Conservation (phyloP, 92 coral and sea anemone species). For the Phenganax stokvisi region DNA sequence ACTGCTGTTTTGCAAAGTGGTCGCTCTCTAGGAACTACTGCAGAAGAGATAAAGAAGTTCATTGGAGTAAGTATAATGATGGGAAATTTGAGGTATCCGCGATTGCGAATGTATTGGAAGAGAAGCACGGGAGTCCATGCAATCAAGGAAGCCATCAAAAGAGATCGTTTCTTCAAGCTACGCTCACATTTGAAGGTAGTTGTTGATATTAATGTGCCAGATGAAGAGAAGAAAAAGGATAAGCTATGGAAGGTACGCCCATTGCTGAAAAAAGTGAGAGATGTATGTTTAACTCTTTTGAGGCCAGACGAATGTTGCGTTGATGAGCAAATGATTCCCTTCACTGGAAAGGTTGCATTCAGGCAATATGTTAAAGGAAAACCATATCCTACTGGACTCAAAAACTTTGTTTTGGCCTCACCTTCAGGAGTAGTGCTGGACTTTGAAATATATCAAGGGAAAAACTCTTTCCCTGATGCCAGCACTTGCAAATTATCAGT, state of each 20-base stretch:
- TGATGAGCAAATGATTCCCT: conserved; percentile 2
- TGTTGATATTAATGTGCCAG: conserved; percentile 3
- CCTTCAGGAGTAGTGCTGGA: neutral
- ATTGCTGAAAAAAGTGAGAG: neutral
- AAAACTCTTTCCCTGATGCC: conserved; percentile 7
- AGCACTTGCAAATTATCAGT: neutral
- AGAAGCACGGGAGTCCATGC: neutral
- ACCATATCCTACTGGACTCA: neutral
- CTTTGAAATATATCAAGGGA: neutral
- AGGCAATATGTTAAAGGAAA: neutral
- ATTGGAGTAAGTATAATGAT: conserved; percentile 3
- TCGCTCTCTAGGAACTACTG: neutral
- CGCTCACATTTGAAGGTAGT: conserved; percentile 1
- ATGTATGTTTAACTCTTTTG: neutral
- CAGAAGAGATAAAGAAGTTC: conserved; percentile 1
- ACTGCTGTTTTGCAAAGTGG: neutral
- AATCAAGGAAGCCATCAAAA: neutral
- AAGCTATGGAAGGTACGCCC: conserved; percentile 2
- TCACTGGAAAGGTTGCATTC: neutral
- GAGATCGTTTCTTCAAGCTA: conserved; percentile 1
- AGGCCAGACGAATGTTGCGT: neutral
- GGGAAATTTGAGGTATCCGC: neutral
- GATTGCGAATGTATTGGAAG: conserved; percentile 1
- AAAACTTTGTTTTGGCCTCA: conserved; percentile 1
- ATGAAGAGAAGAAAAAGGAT: neutral